A percentile compares a stretch with the other conserved stretches of the same genome.
Conservation (phyloP, 2,797 vertebrate species). For the Artibeus jamaicensis region DNA sequence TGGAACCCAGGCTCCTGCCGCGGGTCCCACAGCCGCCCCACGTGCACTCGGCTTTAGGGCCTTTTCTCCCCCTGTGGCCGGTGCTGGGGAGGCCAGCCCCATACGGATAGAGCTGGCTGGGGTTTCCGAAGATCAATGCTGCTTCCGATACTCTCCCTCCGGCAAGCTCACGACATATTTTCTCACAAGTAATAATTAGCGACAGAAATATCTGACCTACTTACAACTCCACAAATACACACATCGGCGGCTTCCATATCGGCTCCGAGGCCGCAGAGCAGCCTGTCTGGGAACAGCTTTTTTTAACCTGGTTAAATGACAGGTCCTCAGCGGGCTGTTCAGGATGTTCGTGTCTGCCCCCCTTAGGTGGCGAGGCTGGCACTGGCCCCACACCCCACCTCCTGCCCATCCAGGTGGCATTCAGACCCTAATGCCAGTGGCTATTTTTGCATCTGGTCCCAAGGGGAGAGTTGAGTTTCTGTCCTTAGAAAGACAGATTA, state of each 20-base stretch:
- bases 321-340: conserved; percentile 60
- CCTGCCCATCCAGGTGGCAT: neutral
- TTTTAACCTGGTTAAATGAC: conserved; percentile 76
- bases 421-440: neutral
- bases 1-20: neutral
- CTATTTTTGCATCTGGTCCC: conserved; percentile 54
- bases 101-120: neutral
- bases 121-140: conserved; percentile 57
- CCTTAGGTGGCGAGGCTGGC: conserved; percentile 17
- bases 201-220: conserved; percentile 87
- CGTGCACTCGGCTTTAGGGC: neutral
- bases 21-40: neutral
- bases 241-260: conserved; percentile 76
- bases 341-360: conserved; percentile 59
- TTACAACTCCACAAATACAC: conserved; percentile 84
- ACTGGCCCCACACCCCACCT: neutral
- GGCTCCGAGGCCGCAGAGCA: conserved; percentile 78
- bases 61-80: no score
- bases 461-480: neutral
- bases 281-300: conserved; percentile 78
- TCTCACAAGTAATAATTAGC: conserved; percentile 86
- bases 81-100: neutral
- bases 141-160: conserved; percentile 72
- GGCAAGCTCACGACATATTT: conserved; percentile 78
- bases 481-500: conserved; percentile 5